phyloP scores from a whole-genome alignment of 2,113 vertebrate genomes.

The Neoarius graeffei region DNA sequence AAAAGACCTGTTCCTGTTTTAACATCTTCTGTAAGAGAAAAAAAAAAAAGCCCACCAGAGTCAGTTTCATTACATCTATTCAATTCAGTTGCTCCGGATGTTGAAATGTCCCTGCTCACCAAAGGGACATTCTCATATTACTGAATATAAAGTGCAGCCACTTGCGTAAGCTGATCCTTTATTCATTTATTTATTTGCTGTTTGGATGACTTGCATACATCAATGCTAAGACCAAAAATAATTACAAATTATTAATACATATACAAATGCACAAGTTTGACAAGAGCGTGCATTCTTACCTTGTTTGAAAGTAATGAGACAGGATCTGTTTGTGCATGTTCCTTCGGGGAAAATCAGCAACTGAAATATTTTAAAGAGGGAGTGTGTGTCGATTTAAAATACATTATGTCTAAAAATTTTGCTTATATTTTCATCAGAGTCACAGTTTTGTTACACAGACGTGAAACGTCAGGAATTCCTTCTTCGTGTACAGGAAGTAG shows the following conservation, averaged over 20 bases:
- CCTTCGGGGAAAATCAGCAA: no score
- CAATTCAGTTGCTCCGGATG: neutral
- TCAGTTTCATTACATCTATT: neutral
- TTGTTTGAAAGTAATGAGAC: no score
- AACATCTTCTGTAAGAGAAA: neutral
- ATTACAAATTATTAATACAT: neutral
- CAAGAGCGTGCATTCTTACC: no score
- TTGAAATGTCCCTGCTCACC: neutral
- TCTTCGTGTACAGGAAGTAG: no score
- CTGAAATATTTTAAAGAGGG: no score
- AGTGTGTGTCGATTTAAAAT: no score
- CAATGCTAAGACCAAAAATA: neutral
- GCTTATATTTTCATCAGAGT: no score
- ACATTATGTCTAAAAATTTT: no score
- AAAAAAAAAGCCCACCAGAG: neutral
- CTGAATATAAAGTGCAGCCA: neutral
- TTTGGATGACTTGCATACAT: neutral
- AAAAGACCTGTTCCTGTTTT: conserved; percentile 25
- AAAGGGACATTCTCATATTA: neutral
- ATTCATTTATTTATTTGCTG: neutral
- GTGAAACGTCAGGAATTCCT: no score
- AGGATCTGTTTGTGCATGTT: no score
- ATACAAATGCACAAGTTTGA: conserved; percentile 48
- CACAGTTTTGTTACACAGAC: no score
- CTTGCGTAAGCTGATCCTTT: neutral